Evolutionary conservation across 2,113 vertebrate species (phyloP).

Genomic region (Ammodramus savannarum): DNA sequence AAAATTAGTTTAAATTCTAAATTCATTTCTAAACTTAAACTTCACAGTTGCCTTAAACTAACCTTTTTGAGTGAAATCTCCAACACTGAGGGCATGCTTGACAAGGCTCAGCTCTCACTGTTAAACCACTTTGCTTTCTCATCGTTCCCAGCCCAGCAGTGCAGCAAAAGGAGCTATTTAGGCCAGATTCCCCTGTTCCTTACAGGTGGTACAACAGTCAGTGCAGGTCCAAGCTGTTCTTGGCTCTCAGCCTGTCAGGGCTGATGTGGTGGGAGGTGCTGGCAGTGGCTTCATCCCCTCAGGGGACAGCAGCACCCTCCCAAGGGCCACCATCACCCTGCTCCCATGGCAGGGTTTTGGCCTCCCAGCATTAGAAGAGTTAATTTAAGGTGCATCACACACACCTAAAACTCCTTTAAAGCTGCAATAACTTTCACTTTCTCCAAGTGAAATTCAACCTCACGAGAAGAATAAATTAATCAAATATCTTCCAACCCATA

Average conservation of each 20-base stretch:
- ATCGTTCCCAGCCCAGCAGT: neutral
- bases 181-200: neutral
- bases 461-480: neutral
- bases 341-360: neutral
- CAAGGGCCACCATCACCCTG: neutral
- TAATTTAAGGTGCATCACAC: neutral
- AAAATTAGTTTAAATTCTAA: no score
- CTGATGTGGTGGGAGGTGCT: neutral
- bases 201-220: fast-evolving
- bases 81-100: neutral
- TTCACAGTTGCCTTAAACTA: neutral
- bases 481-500: neutral
- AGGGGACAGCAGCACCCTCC: neutral
- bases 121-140: neutral
- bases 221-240: neutral
- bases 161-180: neutral
- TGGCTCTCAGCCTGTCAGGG: neutral
- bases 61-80: neutral
- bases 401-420: neutral
- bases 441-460: neutral
- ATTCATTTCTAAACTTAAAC: neutral
- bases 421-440: neutral
- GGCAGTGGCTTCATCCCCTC: neutral
- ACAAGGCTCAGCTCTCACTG: neutral
- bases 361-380: neutral